A percentile compares a stretch with the other conserved stretches of the same genome.
These are phyloP conservation scores for Serranus cabrilla DNA, from an alignment of 2,797 vertebrate genomes.

Conservation along the genomic window DNA sequence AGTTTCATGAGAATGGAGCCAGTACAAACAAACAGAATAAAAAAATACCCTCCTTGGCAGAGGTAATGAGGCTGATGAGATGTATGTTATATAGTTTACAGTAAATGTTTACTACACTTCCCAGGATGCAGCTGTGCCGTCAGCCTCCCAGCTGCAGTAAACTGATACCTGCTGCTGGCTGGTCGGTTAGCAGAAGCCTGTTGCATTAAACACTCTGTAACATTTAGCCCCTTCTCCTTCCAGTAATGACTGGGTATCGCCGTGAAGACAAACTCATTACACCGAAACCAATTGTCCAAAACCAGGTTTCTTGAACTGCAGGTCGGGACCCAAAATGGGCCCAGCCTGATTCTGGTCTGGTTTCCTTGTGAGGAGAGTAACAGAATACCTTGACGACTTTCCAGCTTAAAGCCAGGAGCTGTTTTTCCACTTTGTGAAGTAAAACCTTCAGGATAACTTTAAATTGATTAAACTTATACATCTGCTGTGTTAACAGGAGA, in stretches of 20 bases:
- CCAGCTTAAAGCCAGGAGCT: background rate
- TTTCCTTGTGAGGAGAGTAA: slow-evolving; percentile 28
- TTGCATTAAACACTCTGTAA: slow-evolving; percentile 48
- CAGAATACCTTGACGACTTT: slow-evolving; percentile 25
- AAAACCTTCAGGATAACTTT: background rate
- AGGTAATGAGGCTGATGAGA: background rate
- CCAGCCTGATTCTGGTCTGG: slow-evolving; percentile 20
- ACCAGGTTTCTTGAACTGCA: slow-evolving; percentile 29
- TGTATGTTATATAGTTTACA: background rate
- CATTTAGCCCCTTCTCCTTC: slow-evolving; percentile 55
- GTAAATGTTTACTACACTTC: slow-evolving; percentile 16
- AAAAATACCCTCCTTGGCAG: too few species aligned
- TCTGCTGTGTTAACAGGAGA: background rate
- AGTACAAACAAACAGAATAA: too few species aligned
- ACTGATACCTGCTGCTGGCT: slow-evolving; percentile 33
- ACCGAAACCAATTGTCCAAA: slow-evolving; percentile 50
- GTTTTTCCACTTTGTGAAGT: slow-evolving; percentile 20
- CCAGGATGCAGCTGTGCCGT: slow-evolving; percentile 23
- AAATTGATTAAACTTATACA: background rate
- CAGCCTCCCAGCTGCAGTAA: slow-evolving; percentile 43
- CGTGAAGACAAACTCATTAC: slow-evolving; percentile 60
- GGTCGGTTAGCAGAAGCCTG: slow-evolving; percentile 25
- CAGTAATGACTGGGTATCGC: slow-evolving; percentile 54
- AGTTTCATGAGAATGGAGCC: too few species aligned
- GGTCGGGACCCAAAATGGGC: slow-evolving; percentile 27